Evolutionary conservation across 2,888 invertebrate species (phyloP).

Genomic region (Acleris sparsana): DNA sequence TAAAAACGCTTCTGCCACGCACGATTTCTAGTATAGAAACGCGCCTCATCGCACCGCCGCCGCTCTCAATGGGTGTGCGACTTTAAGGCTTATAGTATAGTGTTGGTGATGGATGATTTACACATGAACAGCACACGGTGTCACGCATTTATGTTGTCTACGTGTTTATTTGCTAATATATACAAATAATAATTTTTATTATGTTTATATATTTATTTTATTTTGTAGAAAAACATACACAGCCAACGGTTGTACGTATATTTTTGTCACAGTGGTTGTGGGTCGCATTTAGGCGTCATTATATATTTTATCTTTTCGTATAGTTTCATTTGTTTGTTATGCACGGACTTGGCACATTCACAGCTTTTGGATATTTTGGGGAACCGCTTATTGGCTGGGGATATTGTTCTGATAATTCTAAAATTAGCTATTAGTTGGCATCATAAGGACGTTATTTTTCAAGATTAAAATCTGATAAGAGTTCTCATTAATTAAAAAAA

Average conservation of each 20-base stretch:
- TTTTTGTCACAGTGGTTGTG: conserved; percentile 31
- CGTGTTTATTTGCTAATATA: conserved; percentile 14
- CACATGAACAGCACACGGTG: conserved; percentile 27
- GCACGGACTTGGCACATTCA: conserved; percentile 65
- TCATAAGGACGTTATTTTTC: not conserved
- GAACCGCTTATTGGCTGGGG: conserved; percentile 19
- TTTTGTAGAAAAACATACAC: conserved; percentile 44
- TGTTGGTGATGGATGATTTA: not conserved
- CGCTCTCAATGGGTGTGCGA: too few relatives aligned
- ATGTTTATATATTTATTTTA: conserved; percentile 35
- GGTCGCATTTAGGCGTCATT: conserved; percentile 38
- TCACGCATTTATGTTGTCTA: conserved; percentile 2
- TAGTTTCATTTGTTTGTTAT: conserved; percentile 38
- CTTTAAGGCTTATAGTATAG: not conserved
- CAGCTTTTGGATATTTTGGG: conserved; percentile 43
- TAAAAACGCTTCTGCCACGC: too few relatives aligned
- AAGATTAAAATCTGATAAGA: too few relatives aligned
- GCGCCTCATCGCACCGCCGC: too few relatives aligned
- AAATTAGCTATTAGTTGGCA: not conserved
- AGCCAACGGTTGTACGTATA: conserved; percentile 45
- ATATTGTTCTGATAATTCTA: not conserved
- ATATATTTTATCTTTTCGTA: conserved; percentile 41
- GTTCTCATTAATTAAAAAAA: too few relatives aligned
- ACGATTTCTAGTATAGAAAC: too few relatives aligned
- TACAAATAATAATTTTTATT: conserved; percentile 3